Conservation (phyloP, 2,113 vertebrate species). For the Hypocryptadius cinnamomeus region DNA sequence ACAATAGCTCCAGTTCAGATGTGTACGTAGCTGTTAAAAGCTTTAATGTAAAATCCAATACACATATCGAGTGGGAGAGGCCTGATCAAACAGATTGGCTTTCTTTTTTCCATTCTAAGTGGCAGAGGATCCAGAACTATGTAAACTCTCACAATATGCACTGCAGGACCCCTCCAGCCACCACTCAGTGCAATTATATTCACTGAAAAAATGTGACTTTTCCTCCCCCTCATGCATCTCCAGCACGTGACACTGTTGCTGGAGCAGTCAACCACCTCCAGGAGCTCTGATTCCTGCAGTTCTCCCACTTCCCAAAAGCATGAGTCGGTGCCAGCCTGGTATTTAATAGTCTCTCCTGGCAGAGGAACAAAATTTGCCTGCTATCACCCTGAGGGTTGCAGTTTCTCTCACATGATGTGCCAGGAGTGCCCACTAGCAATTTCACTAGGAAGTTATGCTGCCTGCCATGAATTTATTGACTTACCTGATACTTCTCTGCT, state of each 20-base stretch:
- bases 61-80: conserved; percentile 65
- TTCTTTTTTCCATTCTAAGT: conserved; percentile 67
- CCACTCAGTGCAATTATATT: background rate
- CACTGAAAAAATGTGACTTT: background rate
- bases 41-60: conserved; percentile 74
- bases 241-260: accelerated
- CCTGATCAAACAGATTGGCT: conserved; percentile 77
- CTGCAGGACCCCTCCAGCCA: background rate
- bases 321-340: background rate
- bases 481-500: background rate
- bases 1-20: conserved; percentile 76
- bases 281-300: background rate
- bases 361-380: background rate
- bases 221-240: background rate
- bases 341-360: background rate
- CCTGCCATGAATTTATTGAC: background rate
- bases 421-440: background rate
- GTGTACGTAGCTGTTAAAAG: conserved; percentile 74
- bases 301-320: background rate
- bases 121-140: conserved; percentile 59
- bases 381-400: background rate
- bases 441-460: background rate
- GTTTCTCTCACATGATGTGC: background rate
- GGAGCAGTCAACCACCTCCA: background rate
- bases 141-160: conserved; percentile 52